A percentile compares a stretch with the other conserved stretches of the same genome.
Conservation (phyloP, 2,797 vertebrate species). For the Chelmon rostratus region DNA sequence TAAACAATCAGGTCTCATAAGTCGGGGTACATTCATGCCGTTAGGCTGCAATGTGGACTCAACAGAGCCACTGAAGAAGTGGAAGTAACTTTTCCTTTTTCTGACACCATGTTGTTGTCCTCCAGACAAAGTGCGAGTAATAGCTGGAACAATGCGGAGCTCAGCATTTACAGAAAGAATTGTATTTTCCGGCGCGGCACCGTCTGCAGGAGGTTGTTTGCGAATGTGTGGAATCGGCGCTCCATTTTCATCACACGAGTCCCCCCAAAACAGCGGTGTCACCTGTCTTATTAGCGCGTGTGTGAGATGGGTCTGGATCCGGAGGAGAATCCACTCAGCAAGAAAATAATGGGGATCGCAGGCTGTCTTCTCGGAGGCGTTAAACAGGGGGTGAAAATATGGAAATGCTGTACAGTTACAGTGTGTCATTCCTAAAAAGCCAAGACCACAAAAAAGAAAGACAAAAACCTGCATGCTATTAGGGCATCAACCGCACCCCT, state of each 20-base stretch:
- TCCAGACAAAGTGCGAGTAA: conserved; percentile 64
- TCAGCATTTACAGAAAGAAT: conserved; percentile 56
- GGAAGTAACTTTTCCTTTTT: conserved; percentile 36
- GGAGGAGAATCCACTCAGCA: conserved; percentile 55
- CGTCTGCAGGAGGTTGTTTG: conserved; percentile 57
- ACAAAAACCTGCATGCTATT: conserved; percentile 25
- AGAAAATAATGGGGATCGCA: conserved; percentile 63
- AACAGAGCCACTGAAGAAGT: conserved; percentile 30
- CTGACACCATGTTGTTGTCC: conserved; percentile 60
- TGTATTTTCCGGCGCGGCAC: conserved; percentile 32
- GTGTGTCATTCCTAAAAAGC: conserved; percentile 48
- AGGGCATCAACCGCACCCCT: conserved; percentile 37
- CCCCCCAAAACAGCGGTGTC: conserved; percentile 36
- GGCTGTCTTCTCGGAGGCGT: conserved; percentile 53
- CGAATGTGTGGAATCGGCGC: conserved; percentile 55
- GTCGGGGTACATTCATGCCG: background rate
- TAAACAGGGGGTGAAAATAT: conserved; percentile 51
- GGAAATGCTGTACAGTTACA: conserved; percentile 51
- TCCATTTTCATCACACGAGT: conserved; percentile 54
- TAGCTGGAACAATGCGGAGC: conserved; percentile 53
- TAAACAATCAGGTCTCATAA: conserved; percentile 8
- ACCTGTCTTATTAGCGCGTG: conserved; percentile 70
- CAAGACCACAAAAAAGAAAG: conserved; percentile 1
- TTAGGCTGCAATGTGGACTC: conserved; percentile 36
- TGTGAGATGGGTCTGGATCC: conserved; percentile 45